phyloP scores from a whole-genome alignment of 2,888 invertebrate species.

The Silvanus unidentatus region DNA sequence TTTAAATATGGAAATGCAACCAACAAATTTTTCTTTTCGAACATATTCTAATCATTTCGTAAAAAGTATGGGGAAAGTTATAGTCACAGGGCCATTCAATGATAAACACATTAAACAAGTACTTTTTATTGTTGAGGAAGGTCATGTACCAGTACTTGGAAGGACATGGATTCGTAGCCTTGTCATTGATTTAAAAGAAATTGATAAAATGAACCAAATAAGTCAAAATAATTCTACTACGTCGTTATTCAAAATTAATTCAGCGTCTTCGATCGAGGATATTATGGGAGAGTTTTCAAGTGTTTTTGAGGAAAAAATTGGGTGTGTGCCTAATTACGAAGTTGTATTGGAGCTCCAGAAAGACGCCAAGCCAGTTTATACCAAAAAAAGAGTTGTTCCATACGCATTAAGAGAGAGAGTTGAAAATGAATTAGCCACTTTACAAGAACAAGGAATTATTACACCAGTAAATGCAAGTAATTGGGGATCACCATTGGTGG shows the following conservation, averaged over 20 bases:
- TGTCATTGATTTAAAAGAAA: not conserved
- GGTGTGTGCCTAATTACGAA: not conserved
- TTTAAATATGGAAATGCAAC: too few species aligned
- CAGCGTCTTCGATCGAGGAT: not conserved
- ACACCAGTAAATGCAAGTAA: conserved; percentile 13
- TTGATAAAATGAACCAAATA: not conserved
- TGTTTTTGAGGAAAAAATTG: not conserved
- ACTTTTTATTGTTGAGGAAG: not conserved
- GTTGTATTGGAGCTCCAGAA: not conserved
- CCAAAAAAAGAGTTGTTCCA: not conserved
- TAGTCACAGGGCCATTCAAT: not conserved
- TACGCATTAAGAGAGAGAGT: not conserved
- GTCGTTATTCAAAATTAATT: not conserved
- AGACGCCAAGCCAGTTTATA: too few species aligned
- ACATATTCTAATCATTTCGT: too few species aligned
- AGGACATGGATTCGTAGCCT: not conserved
- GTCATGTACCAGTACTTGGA: not conserved
- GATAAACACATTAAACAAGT: not conserved
- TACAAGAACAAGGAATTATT: conserved; percentile 9
- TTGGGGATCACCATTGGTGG: conserved; percentile 22
- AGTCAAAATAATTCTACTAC: not conserved
- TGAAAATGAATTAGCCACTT: not conserved
- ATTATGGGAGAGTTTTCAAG: not conserved
- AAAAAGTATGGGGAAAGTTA: not conserved
- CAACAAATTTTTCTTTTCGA: too few species aligned